Conservation (phyloP, 2,113 vertebrate species). For the Boleophthalmus pectinirostris region DNA sequence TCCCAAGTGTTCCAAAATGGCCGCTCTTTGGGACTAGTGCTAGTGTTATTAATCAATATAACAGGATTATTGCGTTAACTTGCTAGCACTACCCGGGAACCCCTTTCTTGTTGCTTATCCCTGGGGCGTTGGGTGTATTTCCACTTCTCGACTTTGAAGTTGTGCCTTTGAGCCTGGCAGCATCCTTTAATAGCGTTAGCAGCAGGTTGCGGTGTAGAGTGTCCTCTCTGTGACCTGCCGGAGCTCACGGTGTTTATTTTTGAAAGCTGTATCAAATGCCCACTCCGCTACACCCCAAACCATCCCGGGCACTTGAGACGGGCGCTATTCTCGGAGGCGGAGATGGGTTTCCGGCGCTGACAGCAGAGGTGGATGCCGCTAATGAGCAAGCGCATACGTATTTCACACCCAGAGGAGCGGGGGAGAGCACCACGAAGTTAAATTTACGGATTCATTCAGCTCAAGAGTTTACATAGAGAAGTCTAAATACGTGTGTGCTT, state of each 20-base stretch:
- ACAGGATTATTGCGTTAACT: constrained; percentile 70
- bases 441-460: no score
- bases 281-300: constrained; percentile 53
- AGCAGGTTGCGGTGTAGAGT: constrained; percentile 33
- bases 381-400: constrained; percentile 34
- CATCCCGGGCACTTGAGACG: constrained; percentile 61
- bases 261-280: constrained; percentile 45
- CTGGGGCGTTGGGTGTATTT: constrained; percentile 22
- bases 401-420: constrained; percentile 51
- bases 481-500: no score
- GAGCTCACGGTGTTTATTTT: constrained; percentile 62
- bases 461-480: no score
- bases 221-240: constrained; percentile 49
- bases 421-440: not conserved
- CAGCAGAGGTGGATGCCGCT: constrained; percentile 46
- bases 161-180: constrained; percentile 39
- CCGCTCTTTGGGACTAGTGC: constrained; percentile 53
- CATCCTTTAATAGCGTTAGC: constrained; percentile 48
- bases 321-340: constrained; percentile 64
- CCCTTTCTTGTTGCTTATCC: constrained; percentile 45
- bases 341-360: constrained; percentile 52
- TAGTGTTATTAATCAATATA: constrained; percentile 67
- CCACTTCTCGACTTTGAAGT: constrained; percentile 15
- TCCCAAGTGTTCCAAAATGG: constrained; percentile 59
- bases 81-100: constrained; percentile 50